Base-by-base conservation (phyloP, 2,888 invertebrate genomes). In the Eilema griseolum region DNA sequence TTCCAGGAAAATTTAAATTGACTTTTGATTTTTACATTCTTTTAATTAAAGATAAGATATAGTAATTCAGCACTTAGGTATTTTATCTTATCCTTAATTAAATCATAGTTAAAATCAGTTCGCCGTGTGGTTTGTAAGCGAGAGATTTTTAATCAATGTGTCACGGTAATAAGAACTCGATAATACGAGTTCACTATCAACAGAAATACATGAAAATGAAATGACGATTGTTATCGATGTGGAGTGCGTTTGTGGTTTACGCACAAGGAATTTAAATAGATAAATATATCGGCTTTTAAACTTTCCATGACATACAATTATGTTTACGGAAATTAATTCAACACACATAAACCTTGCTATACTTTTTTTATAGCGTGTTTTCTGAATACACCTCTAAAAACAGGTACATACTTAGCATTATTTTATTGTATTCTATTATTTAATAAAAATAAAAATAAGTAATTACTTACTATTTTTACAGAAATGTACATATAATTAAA, bases 1-100 rank as follows among this genome's bases (percentile, higher is more conserved):
- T 79, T 82, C 82, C 76, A 66, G 82, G 77, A 82, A 67, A 70
- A 67, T 26, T 61, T 33, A 57, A 33, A 28, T n/a, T 33, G 5
- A 66, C 11, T 37, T 16, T 23, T 46, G 28, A 16, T 63, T 63
- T 78, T 73, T 41, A 61, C 20, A 60, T 59, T 26, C 4, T 62
- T 66, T 52, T 5, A 56, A 7, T 61, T 26, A 61, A 70, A 70
- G 73, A 72, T 63, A 71, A 72, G 66, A 77, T 69, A 72, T 61
- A 14, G 67, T n/a, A 37, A 12, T 28, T 59, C 26, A 59, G 26
- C 28, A 61, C n/a, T 33, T n/a, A 3, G n/a, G 61, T 24, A 59
- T 59, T 59, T 26, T 26, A 59, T 61, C 37, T 63, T 63, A 63
- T 63, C 62, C 62, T 16, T 63, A 23, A 37, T 63, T 37, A 41